Evolutionary conservation across 2,888 invertebrate species (phyloP).

Genomic region (Heliconius erato): DNA sequence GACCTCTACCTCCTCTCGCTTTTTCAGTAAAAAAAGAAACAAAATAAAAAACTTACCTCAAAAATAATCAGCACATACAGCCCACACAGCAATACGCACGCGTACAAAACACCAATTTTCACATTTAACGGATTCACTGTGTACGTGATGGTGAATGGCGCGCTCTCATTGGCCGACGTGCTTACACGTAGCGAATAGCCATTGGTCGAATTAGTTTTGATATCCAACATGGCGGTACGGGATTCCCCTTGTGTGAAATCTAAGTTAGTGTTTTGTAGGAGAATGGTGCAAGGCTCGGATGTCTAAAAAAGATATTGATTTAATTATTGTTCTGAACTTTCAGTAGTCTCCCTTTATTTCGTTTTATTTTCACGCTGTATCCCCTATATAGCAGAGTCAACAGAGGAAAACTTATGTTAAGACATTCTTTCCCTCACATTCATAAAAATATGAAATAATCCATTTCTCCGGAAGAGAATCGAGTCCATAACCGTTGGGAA

Average conservation of each 20-base stretch:
- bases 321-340: not conserved
- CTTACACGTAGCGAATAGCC: slow-evolving; percentile 61
- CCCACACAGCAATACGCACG: slow-evolving; percentile 89
- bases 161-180: slow-evolving; percentile 60
- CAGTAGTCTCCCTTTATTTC: no score
- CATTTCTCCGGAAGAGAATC: no score
- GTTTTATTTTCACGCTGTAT: no score
- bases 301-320: slow-evolving; percentile 60
- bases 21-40: not conserved
- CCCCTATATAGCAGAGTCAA: no score
- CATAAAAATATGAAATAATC: no score
- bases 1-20: not conserved
- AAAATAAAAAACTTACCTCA: slow-evolving; percentile 86
- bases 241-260: slow-evolving; percentile 84
- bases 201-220: slow-evolving; percentile 58
- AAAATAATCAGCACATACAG: slow-evolving; percentile 94
- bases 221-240: slow-evolving; percentile 71
- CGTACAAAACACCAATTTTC: slow-evolving; percentile 89
- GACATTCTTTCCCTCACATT: no score
- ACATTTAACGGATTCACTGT: slow-evolving; percentile 88
- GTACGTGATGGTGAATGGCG: slow-evolving; percentile 78
- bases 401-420: no score
- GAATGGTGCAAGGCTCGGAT: slow-evolving; percentile 86
- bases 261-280: slow-evolving; percentile 86
- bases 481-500: no score